phyloP scores from a whole-genome alignment of 2,888 invertebrate genomes.

The Tenthredo distinguenda region DNA sequence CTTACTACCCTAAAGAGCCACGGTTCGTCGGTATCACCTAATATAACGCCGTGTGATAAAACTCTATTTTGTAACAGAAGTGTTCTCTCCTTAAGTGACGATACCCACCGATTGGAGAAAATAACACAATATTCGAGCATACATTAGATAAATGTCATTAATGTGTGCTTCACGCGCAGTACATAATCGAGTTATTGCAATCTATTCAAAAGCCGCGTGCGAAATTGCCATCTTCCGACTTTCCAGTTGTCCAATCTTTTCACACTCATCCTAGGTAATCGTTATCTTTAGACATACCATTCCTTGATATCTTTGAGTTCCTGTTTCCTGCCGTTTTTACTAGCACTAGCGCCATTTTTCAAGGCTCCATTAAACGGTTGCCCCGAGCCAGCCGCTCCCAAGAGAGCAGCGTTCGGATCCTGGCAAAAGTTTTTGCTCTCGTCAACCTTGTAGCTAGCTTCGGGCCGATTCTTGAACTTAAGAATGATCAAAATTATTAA shows the following conservation, averaged over 20 bases:
- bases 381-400: constrained; percentile 81
- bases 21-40: constrained; percentile 1
- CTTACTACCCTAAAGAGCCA: background rate
- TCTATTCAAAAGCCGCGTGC: background rate
- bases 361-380: constrained; percentile 77
- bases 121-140: background rate
- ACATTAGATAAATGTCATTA: background rate
- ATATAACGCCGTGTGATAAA: background rate
- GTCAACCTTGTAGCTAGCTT: constrained; percentile 96
- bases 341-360: constrained; percentile 71
- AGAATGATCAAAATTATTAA: constrained; percentile 94
- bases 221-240: constrained; percentile 4
- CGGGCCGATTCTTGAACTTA: constrained; percentile 91
- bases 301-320: constrained; percentile 95
- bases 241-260: background rate
- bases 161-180: background rate
- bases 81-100: background rate
- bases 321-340: constrained; percentile 84
- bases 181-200: background rate
- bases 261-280: background rate
- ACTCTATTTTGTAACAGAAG: background rate
- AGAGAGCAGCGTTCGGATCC: constrained; percentile 89
- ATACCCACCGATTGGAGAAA: background rate
- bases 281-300: constrained; percentile 91
- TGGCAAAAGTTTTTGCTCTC: constrained; percentile 89